phyloP scores from a whole-genome alignment of 37 sponge, comb jelly and placozoan species.

The Hexactinellida sp. region DNA sequence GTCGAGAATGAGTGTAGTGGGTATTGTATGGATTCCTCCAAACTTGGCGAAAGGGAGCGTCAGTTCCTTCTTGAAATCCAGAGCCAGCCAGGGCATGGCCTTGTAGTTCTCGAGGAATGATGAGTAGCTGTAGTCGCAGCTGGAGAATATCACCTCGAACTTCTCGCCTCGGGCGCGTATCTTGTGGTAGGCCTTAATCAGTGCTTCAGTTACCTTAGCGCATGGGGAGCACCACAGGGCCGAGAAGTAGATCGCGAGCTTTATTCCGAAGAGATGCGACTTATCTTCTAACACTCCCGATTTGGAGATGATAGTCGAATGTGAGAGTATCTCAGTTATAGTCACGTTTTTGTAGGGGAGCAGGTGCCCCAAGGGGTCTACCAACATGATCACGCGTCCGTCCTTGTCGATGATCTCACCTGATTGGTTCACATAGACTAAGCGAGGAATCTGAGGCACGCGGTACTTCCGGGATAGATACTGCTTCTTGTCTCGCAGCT shows the following conservation, averaged over 20 bases:
- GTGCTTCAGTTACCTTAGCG: neutral
- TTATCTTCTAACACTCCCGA: neutral
- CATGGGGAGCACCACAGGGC: constrained; percentile 2
- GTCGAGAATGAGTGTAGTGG: neutral
- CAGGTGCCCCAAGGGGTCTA: neutral
- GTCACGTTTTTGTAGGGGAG: neutral
- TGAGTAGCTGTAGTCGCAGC: constrained; percentile 8
- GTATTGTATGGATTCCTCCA: neutral
- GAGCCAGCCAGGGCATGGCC: constrained; percentile 5
- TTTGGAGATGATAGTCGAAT: neutral
- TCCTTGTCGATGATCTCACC: neutral
- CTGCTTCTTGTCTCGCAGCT: neutral
- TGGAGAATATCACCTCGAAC: neutral
- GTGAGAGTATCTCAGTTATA: neutral
- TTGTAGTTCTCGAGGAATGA: constrained; percentile 7
- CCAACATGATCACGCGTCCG: neutral
- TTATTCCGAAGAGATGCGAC: neutral
- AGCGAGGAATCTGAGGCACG: constrained; percentile 13
- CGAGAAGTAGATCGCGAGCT: neutral
- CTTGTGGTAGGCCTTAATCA: neutral
- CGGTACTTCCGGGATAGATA: neutral
- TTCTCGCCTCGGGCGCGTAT: neutral
- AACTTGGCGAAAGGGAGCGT: neutral
- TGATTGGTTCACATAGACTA: neutral
- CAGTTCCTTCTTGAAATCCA: constrained; percentile 13